Conservation (phyloP, 2,113 vertebrate genomes). For the Tympanuchus pallidicinctus region DNA sequence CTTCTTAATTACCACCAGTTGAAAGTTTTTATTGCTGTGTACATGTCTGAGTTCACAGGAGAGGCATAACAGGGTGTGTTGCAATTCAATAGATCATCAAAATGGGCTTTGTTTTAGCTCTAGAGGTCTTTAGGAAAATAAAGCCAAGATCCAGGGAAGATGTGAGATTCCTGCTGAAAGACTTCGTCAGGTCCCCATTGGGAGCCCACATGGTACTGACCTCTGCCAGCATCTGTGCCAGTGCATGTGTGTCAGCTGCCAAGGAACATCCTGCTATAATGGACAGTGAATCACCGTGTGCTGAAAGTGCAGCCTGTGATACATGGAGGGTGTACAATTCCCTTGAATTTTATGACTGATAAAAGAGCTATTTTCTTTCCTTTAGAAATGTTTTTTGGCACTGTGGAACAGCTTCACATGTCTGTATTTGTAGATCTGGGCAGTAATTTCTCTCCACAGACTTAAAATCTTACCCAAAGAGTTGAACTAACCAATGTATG, state of each 20-base stretch:
- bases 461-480: neutral
- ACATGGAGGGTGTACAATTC: neutral
- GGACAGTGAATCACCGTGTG: neutral
- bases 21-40: neutral
- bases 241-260: neutral
- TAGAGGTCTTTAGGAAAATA: neutral
- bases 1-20: neutral
- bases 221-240: neutral
- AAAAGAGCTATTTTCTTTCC: neutral
- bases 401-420: neutral
- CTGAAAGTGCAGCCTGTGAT: neutral
- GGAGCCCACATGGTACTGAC: neutral
- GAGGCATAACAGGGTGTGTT: neutral
- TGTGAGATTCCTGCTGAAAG: neutral
- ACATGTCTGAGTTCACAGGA: neutral
- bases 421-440: neutral
- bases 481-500: neutral
- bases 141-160: neutral
- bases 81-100: neutral
- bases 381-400: neutral
- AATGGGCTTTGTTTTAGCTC: neutral
- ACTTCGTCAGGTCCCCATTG: neutral
- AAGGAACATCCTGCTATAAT: neutral
- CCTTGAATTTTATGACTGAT: neutral
- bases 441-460: neutral